Conservation (phyloP, 2,797 vertebrate species). For the Acrocephalus scirpaceus region DNA sequence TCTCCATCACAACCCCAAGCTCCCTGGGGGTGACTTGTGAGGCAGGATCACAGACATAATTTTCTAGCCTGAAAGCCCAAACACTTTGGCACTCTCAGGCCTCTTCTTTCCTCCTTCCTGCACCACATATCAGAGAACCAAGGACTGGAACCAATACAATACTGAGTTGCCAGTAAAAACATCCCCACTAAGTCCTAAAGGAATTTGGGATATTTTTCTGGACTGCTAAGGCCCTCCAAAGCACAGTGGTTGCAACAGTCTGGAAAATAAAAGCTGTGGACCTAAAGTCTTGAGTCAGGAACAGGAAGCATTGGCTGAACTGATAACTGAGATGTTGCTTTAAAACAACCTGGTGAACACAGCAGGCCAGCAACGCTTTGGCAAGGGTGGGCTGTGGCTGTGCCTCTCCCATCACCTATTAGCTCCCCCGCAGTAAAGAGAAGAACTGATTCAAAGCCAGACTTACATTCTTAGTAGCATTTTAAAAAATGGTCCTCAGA, state of each 20-base stretch:
- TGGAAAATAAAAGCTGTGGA: background rate
- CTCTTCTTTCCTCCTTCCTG: background rate
- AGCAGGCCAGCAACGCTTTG: background rate
- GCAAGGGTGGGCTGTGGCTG: background rate
- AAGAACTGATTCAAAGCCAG: background rate
- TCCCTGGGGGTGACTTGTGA: background rate
- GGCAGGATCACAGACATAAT: background rate
- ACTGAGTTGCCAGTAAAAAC: background rate
- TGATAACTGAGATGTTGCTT: background rate
- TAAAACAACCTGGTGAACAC: background rate
- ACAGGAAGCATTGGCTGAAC: background rate
- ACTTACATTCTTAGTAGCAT: background rate
- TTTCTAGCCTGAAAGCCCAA: background rate
- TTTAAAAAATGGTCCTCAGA: background rate
- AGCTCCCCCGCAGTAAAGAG: background rate
- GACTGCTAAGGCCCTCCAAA: background rate
- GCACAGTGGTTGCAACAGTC: background rate
- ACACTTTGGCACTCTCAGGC: background rate
- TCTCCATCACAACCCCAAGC: background rate
- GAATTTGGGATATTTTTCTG: background rate
- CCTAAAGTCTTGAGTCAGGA: background rate
- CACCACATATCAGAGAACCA: background rate
- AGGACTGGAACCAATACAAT: background rate
- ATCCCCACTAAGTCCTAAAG: background rate
- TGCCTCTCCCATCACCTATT: background rate